These are phyloP conservation scores for Aphrocallistes beatrix DNA, from an alignment of 37 sponge, comb jelly and placozoan species.

Conservation along the genomic window DNA sequence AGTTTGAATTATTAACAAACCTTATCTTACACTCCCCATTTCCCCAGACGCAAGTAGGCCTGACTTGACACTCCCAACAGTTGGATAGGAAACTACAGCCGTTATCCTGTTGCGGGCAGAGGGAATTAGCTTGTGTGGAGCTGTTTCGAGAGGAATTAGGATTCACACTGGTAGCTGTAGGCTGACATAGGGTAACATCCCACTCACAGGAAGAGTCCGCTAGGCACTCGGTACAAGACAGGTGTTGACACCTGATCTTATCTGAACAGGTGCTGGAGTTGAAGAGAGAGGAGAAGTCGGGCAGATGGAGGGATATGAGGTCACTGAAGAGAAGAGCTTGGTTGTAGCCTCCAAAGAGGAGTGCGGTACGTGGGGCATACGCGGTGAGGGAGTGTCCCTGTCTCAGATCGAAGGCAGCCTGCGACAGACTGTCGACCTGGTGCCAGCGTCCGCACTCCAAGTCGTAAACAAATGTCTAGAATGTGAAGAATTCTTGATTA, in stretches of 20 bases:
- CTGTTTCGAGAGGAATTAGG: too few species aligned
- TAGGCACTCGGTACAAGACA: neutral
- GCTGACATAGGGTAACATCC: neutral
- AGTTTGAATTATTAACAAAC: neutral
- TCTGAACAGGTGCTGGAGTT: neutral
- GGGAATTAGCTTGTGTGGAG: too few species aligned
- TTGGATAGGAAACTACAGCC: neutral
- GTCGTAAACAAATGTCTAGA: conserved; percentile 4
- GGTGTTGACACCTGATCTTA: neutral
- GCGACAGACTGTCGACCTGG: neutral
- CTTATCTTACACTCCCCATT: neutral
- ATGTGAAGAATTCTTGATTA: neutral
- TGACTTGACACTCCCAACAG: conserved; percentile 1
- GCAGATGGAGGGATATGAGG: neutral
- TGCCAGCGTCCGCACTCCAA: neutral
- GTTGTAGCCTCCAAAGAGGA: neutral
- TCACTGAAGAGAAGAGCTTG: neutral
- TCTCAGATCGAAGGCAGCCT: neutral
- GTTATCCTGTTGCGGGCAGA: neutral
- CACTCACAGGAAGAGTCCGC: neutral
- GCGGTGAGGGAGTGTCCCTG: neutral
- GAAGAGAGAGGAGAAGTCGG: neutral
- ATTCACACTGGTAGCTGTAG: neutral
- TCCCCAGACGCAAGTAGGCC: neutral
- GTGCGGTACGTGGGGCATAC: neutral